These are phyloP conservation scores for Onychostoma macrolepis DNA, from an alignment of 2,113 vertebrate species.

Conservation along the genomic window DNA sequence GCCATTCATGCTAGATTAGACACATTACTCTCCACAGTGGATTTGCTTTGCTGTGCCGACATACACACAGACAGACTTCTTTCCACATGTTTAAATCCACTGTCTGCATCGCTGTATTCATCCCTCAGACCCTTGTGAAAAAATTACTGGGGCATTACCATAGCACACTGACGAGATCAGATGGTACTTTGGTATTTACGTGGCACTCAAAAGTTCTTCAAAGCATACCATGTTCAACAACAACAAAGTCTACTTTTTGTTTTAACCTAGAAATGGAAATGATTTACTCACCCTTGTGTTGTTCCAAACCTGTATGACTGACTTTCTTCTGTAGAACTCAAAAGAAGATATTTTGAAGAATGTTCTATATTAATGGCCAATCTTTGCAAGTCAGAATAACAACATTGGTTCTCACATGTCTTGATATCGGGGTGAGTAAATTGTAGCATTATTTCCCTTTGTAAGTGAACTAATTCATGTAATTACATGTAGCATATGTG, in stretches of 20 bases:
- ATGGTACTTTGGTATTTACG: background rate
- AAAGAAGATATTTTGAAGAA: background rate
- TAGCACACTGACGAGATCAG: background rate
- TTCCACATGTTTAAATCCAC: constrained; percentile 20
- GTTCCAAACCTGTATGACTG: background rate
- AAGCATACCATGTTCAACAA: background rate
- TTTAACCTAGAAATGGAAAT: too few species aligned
- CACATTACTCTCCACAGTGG: constrained; percentile 7
- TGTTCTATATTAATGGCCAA: background rate
- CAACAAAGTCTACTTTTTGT: background rate
- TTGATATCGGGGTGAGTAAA: background rate
- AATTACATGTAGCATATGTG: too few species aligned
- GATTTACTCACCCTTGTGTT: background rate
- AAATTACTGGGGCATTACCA: background rate
- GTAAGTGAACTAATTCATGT: background rate
- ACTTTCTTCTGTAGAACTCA: background rate
- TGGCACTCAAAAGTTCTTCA: background rate
- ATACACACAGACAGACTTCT: background rate
- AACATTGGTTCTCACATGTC: background rate
- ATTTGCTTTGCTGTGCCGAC: constrained; percentile 26
- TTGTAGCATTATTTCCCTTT: background rate
- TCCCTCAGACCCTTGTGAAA: background rate
- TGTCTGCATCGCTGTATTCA: constrained; percentile 10
- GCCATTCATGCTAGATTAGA: constrained; percentile 34
- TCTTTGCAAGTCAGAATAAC: background rate